phyloP scores from a whole-genome alignment of 2,888 invertebrate genomes.

The Petrolisthes cinctipes region DNA sequence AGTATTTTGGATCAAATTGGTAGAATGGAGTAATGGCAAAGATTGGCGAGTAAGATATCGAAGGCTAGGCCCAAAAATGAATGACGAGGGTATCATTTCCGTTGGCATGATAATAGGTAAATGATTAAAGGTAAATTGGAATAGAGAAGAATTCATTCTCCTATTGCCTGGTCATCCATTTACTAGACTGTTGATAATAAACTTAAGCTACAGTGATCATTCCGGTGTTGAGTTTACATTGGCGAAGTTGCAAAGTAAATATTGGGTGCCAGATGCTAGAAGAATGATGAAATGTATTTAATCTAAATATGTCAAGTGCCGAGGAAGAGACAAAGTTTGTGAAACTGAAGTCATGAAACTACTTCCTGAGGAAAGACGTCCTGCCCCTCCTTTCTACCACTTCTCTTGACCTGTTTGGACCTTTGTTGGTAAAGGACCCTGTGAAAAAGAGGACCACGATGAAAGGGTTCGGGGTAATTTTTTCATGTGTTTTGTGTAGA shows the following conservation, averaged over 20 bases:
- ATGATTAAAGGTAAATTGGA: constrained; percentile 24
- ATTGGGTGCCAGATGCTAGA: constrained; percentile 23
- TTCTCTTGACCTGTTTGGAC: constrained; percentile 1
- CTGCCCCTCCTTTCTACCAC: constrained; percentile 20
- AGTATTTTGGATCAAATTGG: constrained; percentile 20
- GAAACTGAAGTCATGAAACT: constrained; percentile 12
- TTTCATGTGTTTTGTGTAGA: constrained; percentile 7
- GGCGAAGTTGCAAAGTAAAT: constrained; percentile 14
- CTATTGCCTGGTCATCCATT: constrained; percentile 29
- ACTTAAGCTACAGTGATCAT: constrained; percentile 14
- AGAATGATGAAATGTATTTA: constrained; percentile 24
- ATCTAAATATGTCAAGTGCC: constrained; percentile 6
- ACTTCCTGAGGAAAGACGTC: constrained; percentile 22
- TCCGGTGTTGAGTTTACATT: constrained; percentile 14
- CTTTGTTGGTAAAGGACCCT: constrained; percentile 4
- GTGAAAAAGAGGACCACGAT: constrained; percentile 8
- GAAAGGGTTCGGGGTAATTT: constrained; percentile 4
- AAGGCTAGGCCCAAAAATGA: constrained; percentile 23
- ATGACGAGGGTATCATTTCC: not conserved
- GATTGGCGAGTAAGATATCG: constrained; percentile 25
- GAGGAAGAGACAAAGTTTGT: constrained; percentile 6
- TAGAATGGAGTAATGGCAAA: constrained; percentile 14
- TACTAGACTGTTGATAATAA: constrained; percentile 27
- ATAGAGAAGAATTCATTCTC: constrained; percentile 16
- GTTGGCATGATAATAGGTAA: constrained; percentile 14